These are phyloP conservation scores for Rhagium mordax DNA, from an alignment of 2,888 invertebrate genomes.

Conservation along the genomic window DNA sequence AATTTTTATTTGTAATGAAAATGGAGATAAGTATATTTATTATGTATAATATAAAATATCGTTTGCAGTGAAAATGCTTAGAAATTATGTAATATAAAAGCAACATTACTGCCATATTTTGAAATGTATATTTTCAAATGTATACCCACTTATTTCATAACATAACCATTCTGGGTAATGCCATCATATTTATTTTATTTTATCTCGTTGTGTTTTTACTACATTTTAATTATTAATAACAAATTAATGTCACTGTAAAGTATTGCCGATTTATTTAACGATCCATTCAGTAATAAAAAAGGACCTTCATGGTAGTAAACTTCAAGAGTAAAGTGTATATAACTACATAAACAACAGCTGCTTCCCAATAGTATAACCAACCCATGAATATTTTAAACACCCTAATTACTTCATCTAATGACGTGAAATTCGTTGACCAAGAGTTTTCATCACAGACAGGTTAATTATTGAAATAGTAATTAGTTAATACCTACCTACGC, in stretches of 20 bases:
- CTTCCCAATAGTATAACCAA: neutral
- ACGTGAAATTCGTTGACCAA: neutral
- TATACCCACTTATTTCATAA: neutral
- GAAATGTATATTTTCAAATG: neutral
- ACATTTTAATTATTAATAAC: neutral
- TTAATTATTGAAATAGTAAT: neutral
- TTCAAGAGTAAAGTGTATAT: neutral
- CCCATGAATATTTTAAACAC: neutral
- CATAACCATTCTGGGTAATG: neutral
- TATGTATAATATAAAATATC: too few species aligned
- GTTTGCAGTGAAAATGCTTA: too few species aligned
- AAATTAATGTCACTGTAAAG: constrained; percentile 1
- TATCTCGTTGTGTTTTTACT: neutral
- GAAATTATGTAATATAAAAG: too few species aligned
- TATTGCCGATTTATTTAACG: constrained; percentile 13
- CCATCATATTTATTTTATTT: neutral
- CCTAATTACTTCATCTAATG: neutral
- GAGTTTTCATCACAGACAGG: neutral
- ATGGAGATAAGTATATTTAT: too few species aligned
- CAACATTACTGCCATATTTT: neutral
- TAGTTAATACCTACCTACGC: neutral
- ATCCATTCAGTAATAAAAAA: constrained; percentile 11
- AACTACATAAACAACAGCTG: neutral
- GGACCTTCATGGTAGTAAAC: neutral
- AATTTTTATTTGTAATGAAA: too few species aligned